Conservation (phyloP, 2,888 invertebrate species). For the Trachelus iudaicus region DNA sequence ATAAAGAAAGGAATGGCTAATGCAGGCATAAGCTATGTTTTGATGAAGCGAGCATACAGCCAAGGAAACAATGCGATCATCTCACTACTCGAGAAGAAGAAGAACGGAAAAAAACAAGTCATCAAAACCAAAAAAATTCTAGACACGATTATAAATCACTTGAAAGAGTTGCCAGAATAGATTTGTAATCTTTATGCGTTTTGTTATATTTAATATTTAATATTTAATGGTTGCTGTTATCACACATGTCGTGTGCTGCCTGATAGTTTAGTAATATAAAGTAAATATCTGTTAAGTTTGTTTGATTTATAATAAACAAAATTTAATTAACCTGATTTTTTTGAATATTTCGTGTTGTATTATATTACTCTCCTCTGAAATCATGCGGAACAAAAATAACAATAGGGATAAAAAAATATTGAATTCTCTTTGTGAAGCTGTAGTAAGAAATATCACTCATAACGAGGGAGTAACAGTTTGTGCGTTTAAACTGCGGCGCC, state of each 20-base stretch:
- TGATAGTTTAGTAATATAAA: no score
- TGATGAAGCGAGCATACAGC: constrained; percentile 1
- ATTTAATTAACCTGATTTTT: no score
- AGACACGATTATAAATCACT: constrained; percentile 7
- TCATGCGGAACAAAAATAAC: no score
- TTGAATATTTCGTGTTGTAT: no score
- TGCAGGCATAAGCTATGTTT: constrained; percentile 12
- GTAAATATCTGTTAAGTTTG: no score
- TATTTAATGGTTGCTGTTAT: not conserved
- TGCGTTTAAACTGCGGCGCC: constrained; percentile 12
- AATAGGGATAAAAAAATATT: no score
- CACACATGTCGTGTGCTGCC: no score
- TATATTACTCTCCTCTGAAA: no score
- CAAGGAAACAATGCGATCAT: constrained; percentile 6
- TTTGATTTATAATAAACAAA: no score
- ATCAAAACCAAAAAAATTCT: constrained; percentile 7
- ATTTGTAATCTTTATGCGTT: not conserved
- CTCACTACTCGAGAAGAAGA: not conserved
- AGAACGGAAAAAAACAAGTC: constrained; percentile 7
- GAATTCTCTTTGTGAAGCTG: no score
- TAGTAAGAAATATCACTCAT: no score
- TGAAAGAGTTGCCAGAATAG: not conserved
- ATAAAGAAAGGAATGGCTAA: constrained; percentile 6
- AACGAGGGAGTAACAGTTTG: no score
- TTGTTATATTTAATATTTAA: constrained; percentile 5